Evolutionary conservation across 2,888 invertebrate species (phyloP), one percentile per base, ranked within the genome.

Genomic region (Phrixothrix hirtus): DNA sequence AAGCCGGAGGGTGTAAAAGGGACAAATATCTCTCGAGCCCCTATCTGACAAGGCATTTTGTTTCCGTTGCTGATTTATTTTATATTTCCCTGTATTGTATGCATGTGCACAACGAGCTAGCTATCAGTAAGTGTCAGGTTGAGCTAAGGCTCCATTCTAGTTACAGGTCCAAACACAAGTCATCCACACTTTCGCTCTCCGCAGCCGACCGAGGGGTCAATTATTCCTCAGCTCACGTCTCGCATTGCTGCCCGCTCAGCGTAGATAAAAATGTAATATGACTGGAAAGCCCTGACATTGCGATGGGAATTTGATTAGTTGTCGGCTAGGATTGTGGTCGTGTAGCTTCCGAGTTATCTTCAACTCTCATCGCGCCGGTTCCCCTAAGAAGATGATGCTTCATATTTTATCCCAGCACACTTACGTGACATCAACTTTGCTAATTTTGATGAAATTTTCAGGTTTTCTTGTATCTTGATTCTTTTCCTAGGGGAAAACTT

Each of bases 241-340:
- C 48, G 27, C 59, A 59, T 52, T 61, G 57, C 64, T 65, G 64
- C 66, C 68, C 66, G 67, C 64, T 62, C 65, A 60, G 64, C 62
- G 56, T 60, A 68, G 71, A 72, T 72, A 71, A 72, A 71, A 72
- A 70, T 70, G 69, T 71, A 71, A 71, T 71, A 68, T 69, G 69
- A 67, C 67, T 66, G 65, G 69, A 65, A 66, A 67, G 63, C 67
- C 65, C 67, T 69, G 67, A 69, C 63, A 65, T 62, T 60, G 63
- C 65, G 65, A 64, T 65, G 61, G 66, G 66, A 61, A 63, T 62
- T 62, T 62, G 61, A 62, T 61, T 61, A 61, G 59, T 55, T 57
- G 55, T 52, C 55, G 45, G 49, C 34, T 36, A 43, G 38, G 38
- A 48, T 44, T 51, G 50, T 42, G 37, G 44, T 17, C 39, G 39